Percentiles rank a stretch among this genome's conserved stretches.
Evolutionary conservation across 2,888 invertebrate genomes (phyloP).

Genomic region (Pharmacophagus antenor): DNA sequence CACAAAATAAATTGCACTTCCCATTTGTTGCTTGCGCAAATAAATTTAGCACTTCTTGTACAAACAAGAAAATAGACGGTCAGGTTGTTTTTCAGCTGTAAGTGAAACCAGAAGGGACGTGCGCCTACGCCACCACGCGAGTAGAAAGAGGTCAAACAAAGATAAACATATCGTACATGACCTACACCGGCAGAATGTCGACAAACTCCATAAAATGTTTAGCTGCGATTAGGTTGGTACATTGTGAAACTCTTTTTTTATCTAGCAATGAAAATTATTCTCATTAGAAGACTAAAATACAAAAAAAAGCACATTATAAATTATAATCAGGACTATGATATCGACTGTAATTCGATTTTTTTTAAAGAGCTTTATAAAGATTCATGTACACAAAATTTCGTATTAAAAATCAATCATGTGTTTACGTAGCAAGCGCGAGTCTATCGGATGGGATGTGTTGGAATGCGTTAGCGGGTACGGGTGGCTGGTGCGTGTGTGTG

Average conservation of each 20-base stretch:
- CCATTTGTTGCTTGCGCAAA: slow-evolving; percentile 12
- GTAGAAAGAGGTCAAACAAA: slow-evolving; percentile 22
- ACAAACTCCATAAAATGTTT: neutral
- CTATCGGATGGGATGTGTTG: slow-evolving; percentile 42
- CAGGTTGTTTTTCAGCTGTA: slow-evolving; percentile 27
- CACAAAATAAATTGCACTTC: slow-evolving; percentile 14
- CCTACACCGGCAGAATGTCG: slow-evolving; percentile 18
- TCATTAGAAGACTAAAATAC: no score
- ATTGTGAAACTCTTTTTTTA: no score
- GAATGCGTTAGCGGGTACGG: slow-evolving; percentile 46
- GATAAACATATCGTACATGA: slow-evolving; percentile 27
- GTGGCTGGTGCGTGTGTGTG: slow-evolving; percentile 43
- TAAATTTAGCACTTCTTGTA: slow-evolving; percentile 15
- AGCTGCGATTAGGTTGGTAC: neutral
- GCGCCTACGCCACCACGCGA: slow-evolving; percentile 24
- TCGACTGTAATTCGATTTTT: no score
- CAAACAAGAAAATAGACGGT: slow-evolving; percentile 21
- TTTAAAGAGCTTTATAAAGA: slow-evolving; percentile 19
- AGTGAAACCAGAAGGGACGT: slow-evolving; percentile 14
- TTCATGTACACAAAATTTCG: slow-evolving; percentile 31
- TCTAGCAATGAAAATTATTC: no score
- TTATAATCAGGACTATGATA: no score
- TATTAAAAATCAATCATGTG: slow-evolving; percentile 42
- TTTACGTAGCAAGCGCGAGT: slow-evolving; percentile 35
- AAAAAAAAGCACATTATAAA: no score